Percentiles rank a stretch among this genome's conserved stretches.
Conservation (phyloP, 2,113 vertebrate genomes). For the Odocoileus virginianus region DNA sequence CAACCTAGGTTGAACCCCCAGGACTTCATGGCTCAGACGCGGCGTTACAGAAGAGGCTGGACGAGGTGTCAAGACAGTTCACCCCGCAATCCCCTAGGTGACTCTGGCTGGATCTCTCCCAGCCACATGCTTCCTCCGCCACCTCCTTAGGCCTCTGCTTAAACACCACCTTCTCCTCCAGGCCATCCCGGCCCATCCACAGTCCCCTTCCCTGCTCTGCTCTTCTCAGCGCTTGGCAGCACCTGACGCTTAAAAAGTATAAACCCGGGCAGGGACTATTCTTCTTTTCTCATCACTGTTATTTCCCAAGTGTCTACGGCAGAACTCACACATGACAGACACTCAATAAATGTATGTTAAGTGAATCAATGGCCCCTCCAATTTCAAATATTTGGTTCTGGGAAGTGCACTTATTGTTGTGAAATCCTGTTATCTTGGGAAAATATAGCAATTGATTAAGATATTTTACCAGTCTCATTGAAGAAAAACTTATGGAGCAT, state of each 20-base stretch:
- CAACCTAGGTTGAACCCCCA: background rate
- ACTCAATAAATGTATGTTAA: too few species aligned
- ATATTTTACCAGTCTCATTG: background rate
- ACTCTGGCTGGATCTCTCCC: background rate
- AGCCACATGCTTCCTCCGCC: background rate
- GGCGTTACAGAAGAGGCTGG: background rate
- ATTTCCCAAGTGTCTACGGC: background rate
- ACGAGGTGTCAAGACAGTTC: background rate
- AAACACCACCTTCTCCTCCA: background rate
- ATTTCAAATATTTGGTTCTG: background rate
- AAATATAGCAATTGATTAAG: background rate
- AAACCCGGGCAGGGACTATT: too few species aligned
- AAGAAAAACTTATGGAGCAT: background rate
- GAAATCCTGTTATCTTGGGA: background rate
- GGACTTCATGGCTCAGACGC: background rate
- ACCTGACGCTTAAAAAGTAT: accelerated
- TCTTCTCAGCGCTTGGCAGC: background rate
- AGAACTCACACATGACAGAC: too few species aligned
- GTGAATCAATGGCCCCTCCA: background rate
- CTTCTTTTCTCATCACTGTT: background rate
- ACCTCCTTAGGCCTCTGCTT: background rate
- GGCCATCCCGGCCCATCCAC: background rate
- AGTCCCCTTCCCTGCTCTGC: too few species aligned
- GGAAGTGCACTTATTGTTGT: too few species aligned
- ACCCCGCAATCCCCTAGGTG: too few species aligned